phyloP scores from a whole-genome alignment of 2,888 invertebrate species.

The Crocallis elinguaria region DNA sequence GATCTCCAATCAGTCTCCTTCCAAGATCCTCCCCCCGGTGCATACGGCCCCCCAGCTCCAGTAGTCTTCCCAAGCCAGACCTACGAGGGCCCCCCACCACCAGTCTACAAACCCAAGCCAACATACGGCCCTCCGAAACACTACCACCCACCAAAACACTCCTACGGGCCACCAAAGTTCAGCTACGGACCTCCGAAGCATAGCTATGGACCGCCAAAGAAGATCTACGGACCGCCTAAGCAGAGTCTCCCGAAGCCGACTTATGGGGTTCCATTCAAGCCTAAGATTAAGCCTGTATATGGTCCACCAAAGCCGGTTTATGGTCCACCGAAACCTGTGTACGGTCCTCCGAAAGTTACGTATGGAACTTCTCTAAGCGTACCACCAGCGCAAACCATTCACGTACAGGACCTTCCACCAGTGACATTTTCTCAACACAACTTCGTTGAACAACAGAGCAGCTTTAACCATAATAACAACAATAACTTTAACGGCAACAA shows the following conservation, averaged over 20 bases:
- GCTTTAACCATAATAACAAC: background rate
- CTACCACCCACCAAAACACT: conserved; percentile 62
- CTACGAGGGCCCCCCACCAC: conserved; percentile 83
- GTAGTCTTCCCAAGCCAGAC: conserved; percentile 65
- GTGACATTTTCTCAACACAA: conserved; percentile 23
- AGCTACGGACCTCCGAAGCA: conserved; percentile 70
- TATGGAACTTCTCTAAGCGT: conserved; percentile 54
- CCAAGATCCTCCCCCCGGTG: conserved; percentile 64
- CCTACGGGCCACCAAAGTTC: conserved; percentile 55
- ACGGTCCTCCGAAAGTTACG: conserved; percentile 61
- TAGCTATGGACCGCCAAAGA: conserved; percentile 63
- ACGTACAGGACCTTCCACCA: conserved; percentile 41
- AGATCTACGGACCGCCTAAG: conserved; percentile 61
- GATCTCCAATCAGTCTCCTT: conserved; percentile 60
- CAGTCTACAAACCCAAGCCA: conserved; percentile 69
- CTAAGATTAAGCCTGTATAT: conserved; percentile 58
- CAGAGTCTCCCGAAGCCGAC: conserved; percentile 60
- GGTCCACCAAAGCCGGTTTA: conserved; percentile 63
- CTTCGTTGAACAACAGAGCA: conserved; percentile 16
- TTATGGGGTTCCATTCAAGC: conserved; percentile 64
- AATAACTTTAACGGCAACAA: background rate
- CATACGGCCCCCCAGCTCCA: conserved; percentile 82
- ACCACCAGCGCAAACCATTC: conserved; percentile 27
- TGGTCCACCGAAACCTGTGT: conserved; percentile 70
- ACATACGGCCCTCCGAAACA: conserved; percentile 75